Conservation (phyloP, 2,888 invertebrate species). For the Meandrusa payeni region DNA sequence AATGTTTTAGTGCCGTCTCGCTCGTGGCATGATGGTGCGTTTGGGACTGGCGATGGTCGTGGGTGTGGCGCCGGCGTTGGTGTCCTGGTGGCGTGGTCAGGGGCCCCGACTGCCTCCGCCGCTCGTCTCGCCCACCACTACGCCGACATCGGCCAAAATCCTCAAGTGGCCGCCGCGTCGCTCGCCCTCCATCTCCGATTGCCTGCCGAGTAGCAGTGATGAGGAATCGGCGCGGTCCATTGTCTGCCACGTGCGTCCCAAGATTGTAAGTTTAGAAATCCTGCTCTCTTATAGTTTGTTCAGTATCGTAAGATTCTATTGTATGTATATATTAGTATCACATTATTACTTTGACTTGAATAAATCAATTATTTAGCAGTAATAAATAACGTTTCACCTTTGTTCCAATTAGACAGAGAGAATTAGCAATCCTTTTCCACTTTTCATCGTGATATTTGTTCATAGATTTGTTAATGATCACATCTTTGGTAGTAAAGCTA, state of each 20-base stretch:
- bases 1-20: conserved; percentile 14
- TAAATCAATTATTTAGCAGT: too few species aligned
- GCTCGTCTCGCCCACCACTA: conserved; percentile 34
- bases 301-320: too few species aligned
- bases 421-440: too few species aligned
- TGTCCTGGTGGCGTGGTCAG: conserved; percentile 74
- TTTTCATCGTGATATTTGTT: too few species aligned
- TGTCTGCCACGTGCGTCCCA: conserved; percentile 71
- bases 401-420: too few species aligned
- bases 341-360: background rate
- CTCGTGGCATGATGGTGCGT: conserved; percentile 56
- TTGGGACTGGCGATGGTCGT: conserved; percentile 75
- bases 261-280: conserved; percentile 66
- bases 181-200: conserved; percentile 74
- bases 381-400: too few species aligned
- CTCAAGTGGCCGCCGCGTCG: conserved; percentile 58
- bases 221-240: conserved; percentile 71
- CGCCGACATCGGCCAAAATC: conserved; percentile 48
- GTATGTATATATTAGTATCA: too few species aligned
- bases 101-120: conserved; percentile 47
- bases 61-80: conserved; percentile 73
- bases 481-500: too few species aligned
- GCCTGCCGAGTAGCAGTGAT: conserved; percentile 70
- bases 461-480: too few species aligned
- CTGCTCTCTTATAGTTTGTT: too few species aligned